Base-by-base conservation (phyloP, 2,888 invertebrate species). In the Sepiola atlantica region DNA sequence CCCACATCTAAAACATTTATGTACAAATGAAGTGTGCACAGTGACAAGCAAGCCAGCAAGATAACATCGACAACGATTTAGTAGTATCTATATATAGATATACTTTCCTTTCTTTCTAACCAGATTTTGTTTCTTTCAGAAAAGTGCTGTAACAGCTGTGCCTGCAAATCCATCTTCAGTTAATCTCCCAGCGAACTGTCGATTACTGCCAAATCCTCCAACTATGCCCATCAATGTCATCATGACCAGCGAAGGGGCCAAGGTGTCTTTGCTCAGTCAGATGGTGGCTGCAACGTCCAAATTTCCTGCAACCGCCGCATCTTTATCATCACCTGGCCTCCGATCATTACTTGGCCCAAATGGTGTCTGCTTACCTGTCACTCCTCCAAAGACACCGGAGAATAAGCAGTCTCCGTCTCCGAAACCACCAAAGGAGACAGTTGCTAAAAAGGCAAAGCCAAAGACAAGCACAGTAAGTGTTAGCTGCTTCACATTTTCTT, bases 311-410 rank as follows among this genome's bases (percentile, higher is more conserved):
- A 35, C 57, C 90, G 54, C 32, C 90, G 94, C 92, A 92, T 94
- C 94, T 94, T 77, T 95, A 21, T 91, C 94, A 91, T 94, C 94
- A 28, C 90, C 94, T 92, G 94, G 94, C 90, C 35, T 94, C 35
- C 94, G 93, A 93, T 90, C 94, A 28, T 77, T 93, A 28, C 95
- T 92, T 92, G 61, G 95, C 1, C 96, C 96, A 2, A 96, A 96
- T 94, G 96, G 97, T 92, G 94, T 96, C 24, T 95, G 95, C n/a
- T 96, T 96, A 94, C 96, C 97, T 3, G 96, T 97, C 16, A 97
- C 97, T 0, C 97, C 97, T 18, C 96, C 97, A 0, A 96, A 96
- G 94, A 96, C 97, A 6, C 96, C 96, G 18, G 97, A 96, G 35
- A 96, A 95, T 54, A 94, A 95, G n/a, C 35, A 91, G 32, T n/a